Conservation (phyloP, 2,888 invertebrate genomes). For the Caenorhabditis sulstoni region DNA sequence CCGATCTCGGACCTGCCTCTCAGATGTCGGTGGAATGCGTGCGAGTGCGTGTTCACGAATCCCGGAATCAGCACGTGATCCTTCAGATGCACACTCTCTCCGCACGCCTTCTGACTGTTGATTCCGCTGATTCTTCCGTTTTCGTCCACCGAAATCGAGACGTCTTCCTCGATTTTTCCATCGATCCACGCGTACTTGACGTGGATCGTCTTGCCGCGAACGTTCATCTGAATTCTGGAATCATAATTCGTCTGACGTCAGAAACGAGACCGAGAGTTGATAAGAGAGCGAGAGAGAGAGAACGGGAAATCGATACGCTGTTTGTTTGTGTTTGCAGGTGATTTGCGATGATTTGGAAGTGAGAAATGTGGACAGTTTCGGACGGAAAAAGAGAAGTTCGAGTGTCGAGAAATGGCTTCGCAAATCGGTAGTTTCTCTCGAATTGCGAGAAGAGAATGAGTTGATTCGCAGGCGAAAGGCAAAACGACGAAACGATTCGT, state of each 20-base stretch:
- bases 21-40: constrained; percentile 78
- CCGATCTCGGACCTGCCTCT: constrained; percentile 76
- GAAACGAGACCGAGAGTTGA: not conserved
- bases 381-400: constrained; percentile 55
- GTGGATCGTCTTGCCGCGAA: constrained; percentile 59
- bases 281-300: not conserved
- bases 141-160: constrained; percentile 53
- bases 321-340: constrained; percentile 53
- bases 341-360: constrained; percentile 60
- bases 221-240: constrained; percentile 53
- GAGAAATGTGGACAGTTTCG: constrained; percentile 60
- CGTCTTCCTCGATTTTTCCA: constrained; percentile 61
- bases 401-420: constrained; percentile 49
- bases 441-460: no score
- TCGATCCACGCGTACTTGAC: constrained; percentile 63
- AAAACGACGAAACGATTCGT: constrained; percentile 22
- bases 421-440: no score
- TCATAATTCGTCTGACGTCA: no score
- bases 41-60: constrained; percentile 79
- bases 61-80: constrained; percentile 72
- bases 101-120: constrained; percentile 15
- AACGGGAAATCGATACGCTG: not conserved
- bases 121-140: constrained; percentile 59
- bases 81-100: constrained; percentile 19
- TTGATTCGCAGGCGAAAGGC: not conserved